A percentile compares a stretch with the other conserved stretches of the same genome.
Evolutionary conservation across 2,888 invertebrate species (phyloP).

Genomic region (Pasiphila rectangulata): DNA sequence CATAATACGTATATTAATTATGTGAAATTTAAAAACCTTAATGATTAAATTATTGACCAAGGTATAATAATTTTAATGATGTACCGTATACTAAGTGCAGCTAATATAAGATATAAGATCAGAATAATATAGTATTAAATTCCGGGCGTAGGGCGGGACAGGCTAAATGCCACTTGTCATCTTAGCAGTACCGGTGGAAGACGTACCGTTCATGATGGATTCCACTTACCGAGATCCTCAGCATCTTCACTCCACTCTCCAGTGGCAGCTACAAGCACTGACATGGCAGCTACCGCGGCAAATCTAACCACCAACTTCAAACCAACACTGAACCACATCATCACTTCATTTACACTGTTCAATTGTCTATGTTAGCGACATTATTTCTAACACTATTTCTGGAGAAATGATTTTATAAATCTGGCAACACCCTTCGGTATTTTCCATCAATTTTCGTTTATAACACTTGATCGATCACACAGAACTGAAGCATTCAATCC

Average conservation of each 20-base stretch:
- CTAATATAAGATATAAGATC: background rate
- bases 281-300: conserved; percentile 48
- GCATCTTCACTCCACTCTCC: conserved; percentile 77
- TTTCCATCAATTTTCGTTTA: background rate
- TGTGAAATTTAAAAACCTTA: background rate
- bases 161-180: too few relatives aligned
- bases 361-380: conserved; percentile 36
- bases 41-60: background rate
- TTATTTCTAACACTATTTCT: conserved; percentile 9
- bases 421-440: background rate
- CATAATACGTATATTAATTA: too few relatives aligned
- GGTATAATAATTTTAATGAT: background rate
- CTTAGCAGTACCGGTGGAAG: too few relatives aligned
- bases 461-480: background rate
- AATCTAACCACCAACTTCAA: conserved; percentile 49
- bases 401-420: background rate
- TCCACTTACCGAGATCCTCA: conserved; percentile 68
- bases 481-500: background rate
- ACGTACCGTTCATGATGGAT: too few relatives aligned
- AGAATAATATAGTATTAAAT: too few relatives aligned
- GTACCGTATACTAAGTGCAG: background rate
- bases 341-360: conserved; percentile 21
- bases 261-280: conserved; percentile 56
- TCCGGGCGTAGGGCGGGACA: too few relatives aligned
- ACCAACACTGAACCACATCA: conserved; percentile 38